Conservation (phyloP, 2,113 vertebrate species). For the Hippopotamus amphibius region DNA sequence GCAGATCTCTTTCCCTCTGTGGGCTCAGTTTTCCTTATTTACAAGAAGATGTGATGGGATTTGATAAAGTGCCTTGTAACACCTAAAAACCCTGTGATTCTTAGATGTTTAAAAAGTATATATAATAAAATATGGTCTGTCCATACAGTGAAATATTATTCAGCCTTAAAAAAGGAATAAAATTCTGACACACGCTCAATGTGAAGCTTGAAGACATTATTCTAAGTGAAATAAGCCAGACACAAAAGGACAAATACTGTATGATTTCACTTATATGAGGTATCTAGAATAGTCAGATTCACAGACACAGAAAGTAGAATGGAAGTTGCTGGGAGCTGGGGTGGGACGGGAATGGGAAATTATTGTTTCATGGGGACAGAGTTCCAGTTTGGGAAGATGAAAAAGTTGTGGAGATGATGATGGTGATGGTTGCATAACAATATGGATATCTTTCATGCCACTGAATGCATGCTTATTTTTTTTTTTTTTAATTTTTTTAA, state of each 20-base stretch:
- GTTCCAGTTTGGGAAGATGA: background rate
- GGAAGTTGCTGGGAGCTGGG: no score
- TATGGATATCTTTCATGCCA: accelerated
- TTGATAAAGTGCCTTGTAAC: background rate
- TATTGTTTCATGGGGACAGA: background rate
- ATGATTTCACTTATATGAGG: accelerated
- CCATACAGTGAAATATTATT: background rate
- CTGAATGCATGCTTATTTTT: accelerated
- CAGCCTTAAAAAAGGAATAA: background rate
- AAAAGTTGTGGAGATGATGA: background rate
- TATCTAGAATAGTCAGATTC: background rate
- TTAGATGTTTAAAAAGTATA: background rate
- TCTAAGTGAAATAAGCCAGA: background rate
- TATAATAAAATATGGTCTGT: background rate
- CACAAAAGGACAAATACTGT: accelerated
- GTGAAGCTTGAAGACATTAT: background rate
- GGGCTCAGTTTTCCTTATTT: background rate
- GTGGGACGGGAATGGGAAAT: accelerated
- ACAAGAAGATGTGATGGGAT: background rate
- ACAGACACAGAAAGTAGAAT: background rate
- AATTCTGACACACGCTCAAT: background rate
- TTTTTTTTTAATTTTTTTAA: no score
- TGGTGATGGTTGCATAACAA: accelerated
- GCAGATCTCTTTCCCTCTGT: background rate
- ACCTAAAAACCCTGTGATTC: background rate